Evolutionary conservation across 37 sponge, comb jelly and placozoan genomes (phyloP).

Genomic region (Bolinopsis microptera): DNA sequence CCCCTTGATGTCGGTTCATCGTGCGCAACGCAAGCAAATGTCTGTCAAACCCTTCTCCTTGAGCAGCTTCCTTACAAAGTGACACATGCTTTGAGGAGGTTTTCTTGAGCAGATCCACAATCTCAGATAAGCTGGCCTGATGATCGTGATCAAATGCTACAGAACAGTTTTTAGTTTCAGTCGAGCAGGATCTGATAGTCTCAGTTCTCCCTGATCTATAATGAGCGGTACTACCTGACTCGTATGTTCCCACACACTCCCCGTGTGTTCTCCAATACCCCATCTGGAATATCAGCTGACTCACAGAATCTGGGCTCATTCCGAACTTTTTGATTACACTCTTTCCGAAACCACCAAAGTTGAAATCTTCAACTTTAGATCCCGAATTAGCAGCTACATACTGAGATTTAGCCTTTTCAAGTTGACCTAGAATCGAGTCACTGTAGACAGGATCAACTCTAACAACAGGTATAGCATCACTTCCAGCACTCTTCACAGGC

Average conservation of each 20-base stretch:
- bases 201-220: conserved; percentile 96
- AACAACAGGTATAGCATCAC: not conserved
- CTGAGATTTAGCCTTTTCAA: conserved; percentile 69
- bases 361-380: conserved; percentile 66
- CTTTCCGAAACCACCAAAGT: conserved; percentile 75
- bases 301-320: conserved; percentile 81
- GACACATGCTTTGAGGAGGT: conserved; percentile 73
- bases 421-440: conserved; percentile 64
- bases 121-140: conserved; percentile 67
- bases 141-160: conserved; percentile 74
- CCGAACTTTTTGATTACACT: conserved; percentile 73
- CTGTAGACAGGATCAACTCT: conserved; percentile 72
- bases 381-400: conserved; percentile 65
- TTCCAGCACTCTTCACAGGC: not conserved
- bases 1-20: conserved; percentile 69
- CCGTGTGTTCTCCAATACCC: conserved; percentile 84
- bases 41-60: conserved; percentile 88
- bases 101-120: conserved; percentile 69
- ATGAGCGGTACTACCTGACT: conserved; percentile 94
- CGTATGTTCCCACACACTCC: conserved; percentile 79
- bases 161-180: conserved; percentile 72
- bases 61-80: conserved; percentile 82
- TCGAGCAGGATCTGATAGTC: conserved; percentile 88
- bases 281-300: conserved; percentile 88
- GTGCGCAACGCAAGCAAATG: conserved; percentile 87